Conservation (phyloP, 2,888 invertebrate genomes). For the Enchytraeus crypticus region DNA sequence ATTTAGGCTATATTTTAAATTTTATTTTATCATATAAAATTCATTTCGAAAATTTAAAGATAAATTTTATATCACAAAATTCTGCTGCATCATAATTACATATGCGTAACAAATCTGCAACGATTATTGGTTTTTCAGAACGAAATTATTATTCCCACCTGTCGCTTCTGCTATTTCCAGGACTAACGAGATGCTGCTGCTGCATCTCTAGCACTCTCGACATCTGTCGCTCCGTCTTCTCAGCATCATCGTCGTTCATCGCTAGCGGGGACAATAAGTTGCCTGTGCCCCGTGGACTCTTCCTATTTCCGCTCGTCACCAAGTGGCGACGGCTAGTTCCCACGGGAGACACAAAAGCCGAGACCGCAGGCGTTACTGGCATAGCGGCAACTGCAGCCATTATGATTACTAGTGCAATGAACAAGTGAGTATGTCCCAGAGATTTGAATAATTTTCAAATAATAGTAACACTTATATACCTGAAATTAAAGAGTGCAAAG, state of each 20-base stretch:
- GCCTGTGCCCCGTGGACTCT: slow-evolving; percentile 1
- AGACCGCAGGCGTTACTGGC: neutral
- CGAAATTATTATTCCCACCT: neutral
- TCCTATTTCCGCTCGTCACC: neutral
- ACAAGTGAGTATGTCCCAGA: neutral
- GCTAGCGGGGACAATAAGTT: neutral
- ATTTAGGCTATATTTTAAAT: too few relatives aligned
- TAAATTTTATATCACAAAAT: too few relatives aligned
- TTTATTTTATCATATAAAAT: too few relatives aligned
- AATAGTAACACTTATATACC: too few relatives aligned
- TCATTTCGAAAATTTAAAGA: too few relatives aligned
- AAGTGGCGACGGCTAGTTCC: slow-evolving; percentile 1
- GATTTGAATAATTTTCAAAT: neutral
- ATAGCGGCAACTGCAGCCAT: neutral
- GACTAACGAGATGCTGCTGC: slow-evolving; percentile 34
- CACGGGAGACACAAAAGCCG: slow-evolving; percentile 1
- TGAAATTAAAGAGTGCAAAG: too few relatives aligned
- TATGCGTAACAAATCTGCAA: too few relatives aligned
- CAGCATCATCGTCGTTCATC: slow-evolving; percentile 42
- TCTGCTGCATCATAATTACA: too few relatives aligned
- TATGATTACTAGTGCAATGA: neutral
- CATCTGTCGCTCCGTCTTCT: slow-evolving; percentile 38
- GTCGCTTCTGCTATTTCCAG: slow-evolving; percentile 20
- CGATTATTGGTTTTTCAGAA: neutral
- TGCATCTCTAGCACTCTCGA: slow-evolving; percentile 40